These are phyloP conservation scores for Heterochromis multidens DNA, from an alignment of 2,113 vertebrate species.

Conservation along the genomic window DNA sequence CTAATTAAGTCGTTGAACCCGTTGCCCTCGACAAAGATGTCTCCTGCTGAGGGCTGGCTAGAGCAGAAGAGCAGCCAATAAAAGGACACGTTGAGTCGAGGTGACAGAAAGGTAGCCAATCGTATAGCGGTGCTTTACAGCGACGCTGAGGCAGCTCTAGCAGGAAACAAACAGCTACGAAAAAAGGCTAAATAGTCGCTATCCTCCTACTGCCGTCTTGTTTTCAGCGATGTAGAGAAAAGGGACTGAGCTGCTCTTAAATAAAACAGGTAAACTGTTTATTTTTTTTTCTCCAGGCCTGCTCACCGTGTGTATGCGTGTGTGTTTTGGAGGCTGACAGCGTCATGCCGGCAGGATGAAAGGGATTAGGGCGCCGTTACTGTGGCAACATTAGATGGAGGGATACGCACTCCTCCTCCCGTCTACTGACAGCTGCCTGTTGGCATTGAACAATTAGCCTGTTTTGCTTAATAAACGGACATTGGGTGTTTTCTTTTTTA, in stretches of 20 bases:
- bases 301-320: not conserved
- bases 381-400: conserved; percentile 73
- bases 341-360: conserved; percentile 58
- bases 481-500: not conserved
- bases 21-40: conserved; percentile 68
- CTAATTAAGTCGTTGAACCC: conserved; percentile 70
- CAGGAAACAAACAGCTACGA: not conserved
- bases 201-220: conserved; percentile 8
- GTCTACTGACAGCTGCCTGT: conserved; percentile 27
- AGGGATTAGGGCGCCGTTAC: conserved; percentile 64
- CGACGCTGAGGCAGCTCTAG: conserved; percentile 12
- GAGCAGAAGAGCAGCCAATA: conserved; percentile 29
- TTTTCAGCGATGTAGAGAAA: conserved; percentile 60
- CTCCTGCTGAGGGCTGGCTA: not conserved
- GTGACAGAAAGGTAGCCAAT: conserved; percentile 36
- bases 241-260: conserved; percentile 4
- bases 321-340: conserved; percentile 16
- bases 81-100: not conserved
- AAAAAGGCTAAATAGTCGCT: conserved; percentile 1
- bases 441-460: conserved; percentile 6
- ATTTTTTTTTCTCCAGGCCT: not conserved
- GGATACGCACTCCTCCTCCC: conserved; percentile 48
- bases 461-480: not conserved
- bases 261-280: conserved; percentile 46
- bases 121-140: conserved; percentile 8